A percentile compares a stretch with the other conserved stretches of the same genome.
These are phyloP conservation scores for Chalcosyrphus nemorum DNA, from an alignment of 2,888 invertebrate species.

Conservation along the genomic window DNA sequence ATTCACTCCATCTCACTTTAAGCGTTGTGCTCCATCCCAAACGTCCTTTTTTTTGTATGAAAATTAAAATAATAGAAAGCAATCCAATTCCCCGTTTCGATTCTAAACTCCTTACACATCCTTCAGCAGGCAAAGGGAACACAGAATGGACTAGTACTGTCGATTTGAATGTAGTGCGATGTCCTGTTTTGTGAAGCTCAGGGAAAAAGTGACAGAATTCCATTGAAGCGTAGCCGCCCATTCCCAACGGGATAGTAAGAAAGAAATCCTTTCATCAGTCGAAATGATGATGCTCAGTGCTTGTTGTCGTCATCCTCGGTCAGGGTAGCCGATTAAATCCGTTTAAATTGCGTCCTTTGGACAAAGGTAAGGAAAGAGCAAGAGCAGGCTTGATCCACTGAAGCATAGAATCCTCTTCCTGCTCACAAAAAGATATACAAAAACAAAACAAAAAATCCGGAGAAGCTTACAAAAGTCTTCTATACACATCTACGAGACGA, in stretches of 20 bases:
- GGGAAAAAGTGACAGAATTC: slow-evolving; percentile 62
- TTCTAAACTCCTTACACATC: slow-evolving; percentile 52
- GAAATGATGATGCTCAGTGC: slow-evolving; percentile 46
- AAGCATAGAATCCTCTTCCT: slow-evolving; percentile 53
- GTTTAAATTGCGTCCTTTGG: slow-evolving; percentile 67
- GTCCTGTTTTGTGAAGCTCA: slow-evolving; percentile 47
- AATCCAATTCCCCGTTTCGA: slow-evolving; percentile 55
- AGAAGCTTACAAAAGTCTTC: slow-evolving; percentile 50
- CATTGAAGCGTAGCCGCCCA: slow-evolving; percentile 20
- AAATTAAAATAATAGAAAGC: slow-evolving; percentile 71
- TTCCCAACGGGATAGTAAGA: background rate
- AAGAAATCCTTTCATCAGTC: slow-evolving; percentile 62
- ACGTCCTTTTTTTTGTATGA: slow-evolving; percentile 10
- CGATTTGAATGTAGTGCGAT: slow-evolving; percentile 61
- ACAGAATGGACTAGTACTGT: slow-evolving; percentile 18
- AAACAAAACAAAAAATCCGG: slow-evolving; percentile 33
- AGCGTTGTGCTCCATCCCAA: background rate
- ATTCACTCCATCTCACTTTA: slow-evolving; percentile 25
- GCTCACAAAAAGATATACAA: background rate
- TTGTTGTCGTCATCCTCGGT: slow-evolving; percentile 31
- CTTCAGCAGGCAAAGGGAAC: slow-evolving; percentile 1
- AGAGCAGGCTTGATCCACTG: slow-evolving; percentile 43
- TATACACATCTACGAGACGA: slow-evolving; percentile 29
- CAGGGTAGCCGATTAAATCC: slow-evolving; percentile 68
- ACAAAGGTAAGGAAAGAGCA: slow-evolving; percentile 56